These are phyloP conservation scores for Cassiopea xamachana DNA, from an alignment of 30 jellyfish, hydroid and myxozoan species.

Conservation along the genomic window DNA sequence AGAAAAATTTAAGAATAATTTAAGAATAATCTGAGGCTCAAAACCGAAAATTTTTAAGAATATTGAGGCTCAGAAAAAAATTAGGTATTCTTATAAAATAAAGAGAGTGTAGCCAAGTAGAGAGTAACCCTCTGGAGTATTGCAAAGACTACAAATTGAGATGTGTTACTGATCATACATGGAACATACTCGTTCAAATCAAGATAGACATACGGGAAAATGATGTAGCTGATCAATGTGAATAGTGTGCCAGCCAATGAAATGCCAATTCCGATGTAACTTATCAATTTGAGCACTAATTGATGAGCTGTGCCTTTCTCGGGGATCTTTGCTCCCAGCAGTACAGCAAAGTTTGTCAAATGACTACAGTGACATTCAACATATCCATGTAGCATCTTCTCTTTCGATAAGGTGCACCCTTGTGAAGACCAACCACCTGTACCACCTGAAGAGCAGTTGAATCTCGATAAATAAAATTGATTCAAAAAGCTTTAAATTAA, in stretches of 20 bases:
- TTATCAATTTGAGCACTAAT: constrained; percentile 58
- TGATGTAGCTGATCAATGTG: constrained; percentile 77
- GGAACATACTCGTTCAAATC: constrained; percentile 49
- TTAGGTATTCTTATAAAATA: too few species aligned
- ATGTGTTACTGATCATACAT: constrained; percentile 25
- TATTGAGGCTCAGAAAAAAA: too few species aligned
- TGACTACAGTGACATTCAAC: constrained; percentile 81
- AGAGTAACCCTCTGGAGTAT: too few species aligned
- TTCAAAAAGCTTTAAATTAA: too few species aligned
- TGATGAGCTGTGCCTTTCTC: constrained; percentile 32
- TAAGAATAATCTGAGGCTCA: too few species aligned
- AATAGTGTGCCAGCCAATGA: constrained; percentile 87
- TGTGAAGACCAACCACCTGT: constrained; percentile 67
- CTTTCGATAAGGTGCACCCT: constrained; percentile 43
- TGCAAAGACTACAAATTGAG: not conserved
- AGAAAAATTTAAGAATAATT: too few species aligned
- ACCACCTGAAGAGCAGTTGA: constrained; percentile 11
- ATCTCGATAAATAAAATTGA: too few species aligned
- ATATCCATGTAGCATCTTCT: constrained; percentile 22
- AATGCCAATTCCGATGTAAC: constrained; percentile 86
- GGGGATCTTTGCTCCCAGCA: constrained; percentile 79
- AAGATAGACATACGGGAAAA: constrained; percentile 88
- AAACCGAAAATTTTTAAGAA: too few species aligned
- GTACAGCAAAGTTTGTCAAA: constrained; percentile 88
- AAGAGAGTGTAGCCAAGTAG: too few species aligned